A percentile compares a stretch with the other conserved stretches of the same genome.
phyloP scores from a whole-genome alignment of 1,140 invertebrate genomes.

The Saccostrea cuccullata region DNA sequence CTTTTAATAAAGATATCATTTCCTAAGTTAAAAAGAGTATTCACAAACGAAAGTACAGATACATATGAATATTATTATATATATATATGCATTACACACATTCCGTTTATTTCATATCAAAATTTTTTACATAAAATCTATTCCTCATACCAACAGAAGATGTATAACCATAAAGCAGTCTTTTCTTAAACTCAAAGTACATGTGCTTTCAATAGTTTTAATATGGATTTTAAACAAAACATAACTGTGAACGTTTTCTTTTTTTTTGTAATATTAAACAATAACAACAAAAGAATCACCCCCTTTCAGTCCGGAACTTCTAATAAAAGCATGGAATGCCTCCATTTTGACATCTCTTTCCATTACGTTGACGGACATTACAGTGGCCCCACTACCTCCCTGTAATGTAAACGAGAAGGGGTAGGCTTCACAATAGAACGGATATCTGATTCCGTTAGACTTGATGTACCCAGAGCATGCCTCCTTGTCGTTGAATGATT shows the following conservation, averaged over 20 bases:
- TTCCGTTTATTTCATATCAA: too few species aligned
- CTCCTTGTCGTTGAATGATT: background rate
- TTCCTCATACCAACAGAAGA: too few species aligned
- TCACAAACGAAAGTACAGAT: too few species aligned
- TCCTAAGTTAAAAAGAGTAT: too few species aligned
- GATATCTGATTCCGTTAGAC: background rate
- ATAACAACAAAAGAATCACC: background rate
- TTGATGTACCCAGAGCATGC: background rate
- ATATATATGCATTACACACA: too few species aligned
- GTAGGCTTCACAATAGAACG: background rate
- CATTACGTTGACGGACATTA: background rate
- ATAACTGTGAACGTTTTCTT: background rate
- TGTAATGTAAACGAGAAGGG: constrained; percentile 23
- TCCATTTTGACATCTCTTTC: constrained; percentile 12
- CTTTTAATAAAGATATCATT: too few species aligned
- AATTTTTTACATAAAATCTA: too few species aligned
- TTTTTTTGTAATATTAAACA: background rate
- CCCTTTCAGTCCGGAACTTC: background rate
- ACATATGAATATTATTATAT: too few species aligned
- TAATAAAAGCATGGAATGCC: constrained; percentile 13
- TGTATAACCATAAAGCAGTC: too few species aligned
- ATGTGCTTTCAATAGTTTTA: too few species aligned
- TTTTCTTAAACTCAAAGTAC: too few species aligned
- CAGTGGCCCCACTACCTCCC: constrained; percentile 15
- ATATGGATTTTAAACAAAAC: background rate